Base-by-base conservation (phyloP, 2,888 invertebrate genomes). In the Cephus sareptanus region DNA sequence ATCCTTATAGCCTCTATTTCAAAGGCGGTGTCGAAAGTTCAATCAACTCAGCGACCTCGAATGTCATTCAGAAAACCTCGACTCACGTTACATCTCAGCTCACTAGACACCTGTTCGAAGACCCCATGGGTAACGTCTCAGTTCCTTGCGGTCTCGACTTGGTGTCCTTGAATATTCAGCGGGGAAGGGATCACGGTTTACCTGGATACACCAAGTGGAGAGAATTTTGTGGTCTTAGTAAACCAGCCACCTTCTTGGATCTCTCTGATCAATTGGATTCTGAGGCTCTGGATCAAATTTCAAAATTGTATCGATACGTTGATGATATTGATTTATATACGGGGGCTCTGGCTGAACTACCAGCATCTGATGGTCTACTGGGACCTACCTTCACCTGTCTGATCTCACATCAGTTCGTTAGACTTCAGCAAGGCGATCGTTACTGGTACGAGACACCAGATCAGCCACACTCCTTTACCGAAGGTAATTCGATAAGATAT, bases 311-410 rank as follows among this genome's bases (percentile, higher is more conserved):
- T 87, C 93, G 93, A 94, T 95, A 93, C 40, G 96, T 97, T 0
- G 95, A 96, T 9, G 98, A 98, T 90, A 94, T 98, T 40, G 98
- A 98, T 90, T 91, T 98, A 37, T 98, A 97, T 91, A 96, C 97
- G 1, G 98, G 98, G 0, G 96, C 96, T 0, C 89, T 98, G 69
- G 96, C 97, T 23, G 98, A 98, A 89, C 93, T 93, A 13, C 96
- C 96, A 0, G 87, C 93, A 78, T 91, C 92, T 85, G 96, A 93
- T 4, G 95, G 96, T 1, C 94, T 97, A 33, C 93, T 98, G 76
- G 98, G 98, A 0, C 96, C 98, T 0, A 96, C 97, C 1, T 94
- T 98, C 77, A 95, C 95, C 31, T 98, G 98, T 87, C 93, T 98
- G 81, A 93, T 98, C 74, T 94, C 96, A 0, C 96, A 97, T 92